Evolutionary conservation across 1,140 invertebrate genomes (phyloP).

Genomic region (Lethocerus indicus): DNA sequence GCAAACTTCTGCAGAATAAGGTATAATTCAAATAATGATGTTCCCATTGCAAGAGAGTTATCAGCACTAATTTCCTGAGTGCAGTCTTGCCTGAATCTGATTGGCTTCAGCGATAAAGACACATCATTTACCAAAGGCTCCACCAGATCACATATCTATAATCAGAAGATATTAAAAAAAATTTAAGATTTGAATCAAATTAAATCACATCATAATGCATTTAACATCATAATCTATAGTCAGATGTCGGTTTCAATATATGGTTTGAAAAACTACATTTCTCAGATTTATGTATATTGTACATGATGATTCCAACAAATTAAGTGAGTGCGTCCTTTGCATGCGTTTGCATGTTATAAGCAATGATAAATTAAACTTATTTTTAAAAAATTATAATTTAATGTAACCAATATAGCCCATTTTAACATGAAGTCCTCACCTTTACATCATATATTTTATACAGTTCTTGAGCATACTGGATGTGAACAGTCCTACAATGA

Average conservation of each 20-base stretch:
- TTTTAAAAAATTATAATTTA: no score
- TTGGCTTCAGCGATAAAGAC: slow-evolving; percentile 50
- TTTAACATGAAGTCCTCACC: slow-evolving; percentile 3
- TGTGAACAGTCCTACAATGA: slow-evolving; percentile 8
- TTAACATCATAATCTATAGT: no score
- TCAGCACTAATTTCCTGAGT: slow-evolving; percentile 22
- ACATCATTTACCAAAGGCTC: slow-evolving; percentile 51
- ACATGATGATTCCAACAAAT: no score
- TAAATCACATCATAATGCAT: not conserved
- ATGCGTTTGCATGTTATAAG: no score
- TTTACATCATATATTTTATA: slow-evolving; percentile 10
- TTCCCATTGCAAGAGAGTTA: slow-evolving; percentile 56
- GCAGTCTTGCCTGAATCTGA: slow-evolving; percentile 25
- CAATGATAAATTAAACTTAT: no score
- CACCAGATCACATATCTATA: slow-evolving; percentile 41
- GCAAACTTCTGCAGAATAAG: slow-evolving; percentile 71
- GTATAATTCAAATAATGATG: slow-evolving; percentile 80
- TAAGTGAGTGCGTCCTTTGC: no score
- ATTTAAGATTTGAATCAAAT: not conserved
- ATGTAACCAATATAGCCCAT: not conserved
- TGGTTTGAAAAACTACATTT: no score
- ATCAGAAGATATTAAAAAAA: not conserved
- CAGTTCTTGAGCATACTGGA: slow-evolving; percentile 5
- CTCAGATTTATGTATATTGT: no score
- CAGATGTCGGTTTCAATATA: no score